Base-by-base conservation (phyloP, 53 echinoderm and acorn worm species). In the Stichopus horrens region DNA sequence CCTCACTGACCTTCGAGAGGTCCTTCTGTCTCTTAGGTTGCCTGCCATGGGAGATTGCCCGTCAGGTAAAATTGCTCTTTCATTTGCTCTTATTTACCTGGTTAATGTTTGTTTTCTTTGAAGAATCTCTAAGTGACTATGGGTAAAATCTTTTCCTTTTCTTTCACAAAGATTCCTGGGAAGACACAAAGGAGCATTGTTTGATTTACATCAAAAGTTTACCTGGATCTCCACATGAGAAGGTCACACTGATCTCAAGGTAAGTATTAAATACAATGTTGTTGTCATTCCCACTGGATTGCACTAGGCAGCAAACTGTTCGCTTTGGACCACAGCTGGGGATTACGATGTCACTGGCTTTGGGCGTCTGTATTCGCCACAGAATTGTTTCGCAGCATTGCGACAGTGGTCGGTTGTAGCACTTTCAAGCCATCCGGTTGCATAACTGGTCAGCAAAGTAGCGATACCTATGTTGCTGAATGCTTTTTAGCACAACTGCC, bases 191-290 rank as follows among this genome's bases (percentile, higher is more conserved):
- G 23, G 67, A 85, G 11, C n/a, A 66, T 6, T 85, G 85, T 85
- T 53, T 85, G 52, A 7, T 85, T 4, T 94, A 94, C 58, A 57
- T 94, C 19, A 52, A 80, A n/a, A 59, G 71, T 6, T 58, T 94
- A 9, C 90, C 92, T 16, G 92, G 91, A 20, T 90, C 53, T 37
- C 82, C 76, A 3, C 75, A 68, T 66, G 75, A 88, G 54, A 94
- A 92, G 66, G 83, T 88, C 53, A 83, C 94, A 8, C 91, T 94
- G 3, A 86, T 92, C 52, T 90, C 92, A 75, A 94, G 94, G 94
- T 94, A 76, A 76, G 59, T 8, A 59, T 11, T 59, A 9, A 59
- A 37, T 37, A 37, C 37, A 37, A 2, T 37, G 1, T 37, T 37
- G 37, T 37, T 2, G 2, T 37, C 37, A 37, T 37, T 37, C 2